A percentile compares a stretch with the other conserved stretches of the same genome.
phyloP scores from a whole-genome alignment of 1,140 invertebrate genomes.

The Ceratina calcarata region DNA sequence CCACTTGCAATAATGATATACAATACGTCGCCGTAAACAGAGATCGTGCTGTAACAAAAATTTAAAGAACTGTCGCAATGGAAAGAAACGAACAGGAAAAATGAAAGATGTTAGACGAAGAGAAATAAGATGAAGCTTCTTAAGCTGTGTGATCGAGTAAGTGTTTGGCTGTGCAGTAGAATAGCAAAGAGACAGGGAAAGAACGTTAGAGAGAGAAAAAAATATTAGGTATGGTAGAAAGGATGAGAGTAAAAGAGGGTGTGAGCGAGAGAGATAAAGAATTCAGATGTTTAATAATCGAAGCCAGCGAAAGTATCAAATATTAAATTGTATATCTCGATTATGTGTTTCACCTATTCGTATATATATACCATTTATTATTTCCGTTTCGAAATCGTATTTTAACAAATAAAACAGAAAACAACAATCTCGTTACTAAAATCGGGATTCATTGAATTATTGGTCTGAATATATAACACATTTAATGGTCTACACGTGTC shows the following conservation, averaged over 20 bases:
- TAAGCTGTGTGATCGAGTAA: slow-evolving; percentile 74
- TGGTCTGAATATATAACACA: background rate
- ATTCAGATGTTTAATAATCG: slow-evolving; percentile 56
- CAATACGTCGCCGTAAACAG: slow-evolving; percentile 39
- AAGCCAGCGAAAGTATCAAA: slow-evolving; percentile 65
- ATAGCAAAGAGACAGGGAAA: slow-evolving; percentile 64
- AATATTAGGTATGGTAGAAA: slow-evolving; percentile 35
- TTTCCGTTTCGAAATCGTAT: slow-evolving; percentile 11
- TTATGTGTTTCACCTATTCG: slow-evolving; percentile 7
- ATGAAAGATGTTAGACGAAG: slow-evolving; percentile 9
- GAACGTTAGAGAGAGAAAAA: slow-evolving; percentile 52
- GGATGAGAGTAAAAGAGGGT: slow-evolving; percentile 59
- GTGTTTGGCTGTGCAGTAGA: slow-evolving; percentile 80
- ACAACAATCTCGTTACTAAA: background rate
- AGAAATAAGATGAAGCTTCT: slow-evolving; percentile 46
- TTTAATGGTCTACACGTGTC: slow-evolving; percentile 59
- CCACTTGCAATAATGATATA: slow-evolving; percentile 33
- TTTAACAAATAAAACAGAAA: background rate
- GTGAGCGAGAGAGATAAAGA: slow-evolving; percentile 44
- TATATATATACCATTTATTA: slow-evolving; percentile 24
- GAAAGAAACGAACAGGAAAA: slow-evolving; percentile 29
- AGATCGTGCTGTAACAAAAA: slow-evolving; percentile 48
- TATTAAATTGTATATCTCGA: slow-evolving; percentile 5
- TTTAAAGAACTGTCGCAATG: background rate
- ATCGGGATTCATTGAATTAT: slow-evolving; percentile 10